Evolutionary conservation across 2,113 vertebrate genomes (phyloP).

Genomic region (Raja brachyura): DNA sequence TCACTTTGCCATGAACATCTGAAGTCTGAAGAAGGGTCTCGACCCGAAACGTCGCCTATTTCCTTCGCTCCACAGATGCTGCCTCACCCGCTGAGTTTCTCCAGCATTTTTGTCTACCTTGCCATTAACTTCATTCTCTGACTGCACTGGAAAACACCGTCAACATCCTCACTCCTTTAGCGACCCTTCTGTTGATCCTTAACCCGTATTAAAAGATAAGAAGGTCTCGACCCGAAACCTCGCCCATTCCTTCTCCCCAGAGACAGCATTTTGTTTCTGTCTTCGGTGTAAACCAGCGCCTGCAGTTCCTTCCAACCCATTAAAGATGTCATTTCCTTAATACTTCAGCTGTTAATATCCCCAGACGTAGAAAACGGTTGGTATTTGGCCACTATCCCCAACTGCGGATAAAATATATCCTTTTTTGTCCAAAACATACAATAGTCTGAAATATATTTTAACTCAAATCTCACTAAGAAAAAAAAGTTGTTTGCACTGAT

Average conservation of each 20-base stretch:
- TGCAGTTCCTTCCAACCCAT: neutral
- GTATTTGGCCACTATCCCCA: neutral
- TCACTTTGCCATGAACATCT: neutral
- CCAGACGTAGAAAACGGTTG: neutral
- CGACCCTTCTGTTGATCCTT: neutral
- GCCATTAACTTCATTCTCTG: neutral
- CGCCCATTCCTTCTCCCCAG: too few relatives aligned
- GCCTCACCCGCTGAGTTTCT: too few relatives aligned
- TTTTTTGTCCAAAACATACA: neutral
- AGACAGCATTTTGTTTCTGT: too few relatives aligned
- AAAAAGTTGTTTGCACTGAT: neutral
- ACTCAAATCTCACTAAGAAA: neutral
- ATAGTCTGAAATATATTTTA: neutral
- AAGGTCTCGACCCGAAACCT: too few relatives aligned
- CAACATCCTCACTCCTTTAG: neutral
- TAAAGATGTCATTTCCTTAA: neutral
- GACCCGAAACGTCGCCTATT: too few relatives aligned
- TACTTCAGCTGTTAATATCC: neutral
- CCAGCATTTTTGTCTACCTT: too few relatives aligned
- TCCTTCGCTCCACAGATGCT: too few relatives aligned
- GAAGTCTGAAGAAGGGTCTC: too few relatives aligned
- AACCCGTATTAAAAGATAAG: neutral
- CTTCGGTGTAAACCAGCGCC: too few relatives aligned
- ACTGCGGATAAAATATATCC: too few relatives aligned
- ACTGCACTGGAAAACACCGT: neutral